Base-by-base conservation (phyloP, 2,113 vertebrate species). In the Menidia beryllina region DNA sequence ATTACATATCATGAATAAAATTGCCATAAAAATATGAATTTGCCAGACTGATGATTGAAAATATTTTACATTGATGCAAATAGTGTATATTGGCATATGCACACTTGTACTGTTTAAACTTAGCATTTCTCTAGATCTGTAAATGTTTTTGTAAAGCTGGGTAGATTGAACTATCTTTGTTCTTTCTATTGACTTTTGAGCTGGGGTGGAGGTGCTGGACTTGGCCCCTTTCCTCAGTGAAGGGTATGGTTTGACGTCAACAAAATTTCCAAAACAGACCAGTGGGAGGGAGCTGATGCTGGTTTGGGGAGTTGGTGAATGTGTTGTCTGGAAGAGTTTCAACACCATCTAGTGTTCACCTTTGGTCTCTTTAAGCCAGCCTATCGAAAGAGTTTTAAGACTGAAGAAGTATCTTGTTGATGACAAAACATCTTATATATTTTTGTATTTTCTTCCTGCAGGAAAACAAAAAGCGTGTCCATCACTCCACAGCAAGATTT, bases 281-380 rank as follows among this genome's bases (percentile, higher is more conserved):
- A 13, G 15, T 73, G 39, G 11, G 20, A 75, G 54, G 41, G 10
- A 49, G 39, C 26, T 53, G 7, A 41, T 39, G 36, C 21, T 50
- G 73, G n/a, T 56, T 69, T 47, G 50, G n/a, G 41, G 36, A 57
- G 9, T 21, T 55, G 27, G 25, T 45, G 27, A 24, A 10, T 45
- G 24, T 26, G 13, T 25, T 75, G 24, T 75, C 30, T 66, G 9
- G 55, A 56, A 75, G 62, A 38, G 45, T 62, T 81, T 59, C 76
- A 78, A 23, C 82, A 65, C 86, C 92, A 90, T 68, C 93, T 94
- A 87, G 84, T 91, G 92, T 82, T 86, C 14, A 62, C 15, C 14
- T 68, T 61, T 56, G 55, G 19, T 11, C 41, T 7, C 14, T 75
- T 55, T 77, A 81, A 25, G 0, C 10, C 19, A 62, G 2, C 45